These are phyloP conservation scores for Heliconius aoede DNA, from an alignment of 2,888 invertebrate species.

Conservation along the genomic window DNA sequence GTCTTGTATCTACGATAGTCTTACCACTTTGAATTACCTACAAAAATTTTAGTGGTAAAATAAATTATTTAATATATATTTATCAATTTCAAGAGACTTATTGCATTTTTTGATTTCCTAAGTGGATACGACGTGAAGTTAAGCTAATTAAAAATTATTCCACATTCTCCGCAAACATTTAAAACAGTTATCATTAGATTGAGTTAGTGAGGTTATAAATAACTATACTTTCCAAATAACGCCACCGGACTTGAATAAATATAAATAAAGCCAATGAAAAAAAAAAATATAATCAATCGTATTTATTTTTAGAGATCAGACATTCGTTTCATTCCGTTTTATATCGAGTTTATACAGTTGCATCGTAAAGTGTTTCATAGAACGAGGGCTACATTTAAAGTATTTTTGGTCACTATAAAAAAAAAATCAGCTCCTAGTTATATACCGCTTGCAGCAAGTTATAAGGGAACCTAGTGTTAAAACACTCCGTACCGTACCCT, in stretches of 20 bases:
- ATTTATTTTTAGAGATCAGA: conserved; percentile 36
- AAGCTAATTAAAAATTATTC: too few relatives aligned
- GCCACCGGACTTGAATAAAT: conserved; percentile 35
- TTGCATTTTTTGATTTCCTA: too few relatives aligned
- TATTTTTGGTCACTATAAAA: background rate
- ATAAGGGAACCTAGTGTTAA: too few relatives aligned
- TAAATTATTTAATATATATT: too few relatives aligned
- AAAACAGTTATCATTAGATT: background rate
- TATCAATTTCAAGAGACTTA: too few relatives aligned
- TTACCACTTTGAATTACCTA: background rate
- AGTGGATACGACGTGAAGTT: background rate
- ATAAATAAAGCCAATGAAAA: conserved; percentile 35
- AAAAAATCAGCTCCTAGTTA: too few relatives aligned
- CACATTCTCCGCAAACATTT: background rate
- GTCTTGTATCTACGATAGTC: background rate
- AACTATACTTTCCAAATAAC: conserved; percentile 14
- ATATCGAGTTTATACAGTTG: conserved; percentile 39
- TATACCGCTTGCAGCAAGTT: too few relatives aligned
- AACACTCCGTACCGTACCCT: too few relatives aligned
- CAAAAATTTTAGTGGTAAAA: background rate
- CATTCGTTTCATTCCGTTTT: conserved; percentile 40
- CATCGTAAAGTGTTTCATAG: conserved; percentile 36
- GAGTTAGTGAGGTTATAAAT: conserved; percentile 30
- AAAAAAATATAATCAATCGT: conserved; percentile 37
- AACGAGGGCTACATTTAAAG: background rate